Evolutionary conservation across 1,140 invertebrate genomes (phyloP).

Genomic region (Gonioctena quinquepunctata): DNA sequence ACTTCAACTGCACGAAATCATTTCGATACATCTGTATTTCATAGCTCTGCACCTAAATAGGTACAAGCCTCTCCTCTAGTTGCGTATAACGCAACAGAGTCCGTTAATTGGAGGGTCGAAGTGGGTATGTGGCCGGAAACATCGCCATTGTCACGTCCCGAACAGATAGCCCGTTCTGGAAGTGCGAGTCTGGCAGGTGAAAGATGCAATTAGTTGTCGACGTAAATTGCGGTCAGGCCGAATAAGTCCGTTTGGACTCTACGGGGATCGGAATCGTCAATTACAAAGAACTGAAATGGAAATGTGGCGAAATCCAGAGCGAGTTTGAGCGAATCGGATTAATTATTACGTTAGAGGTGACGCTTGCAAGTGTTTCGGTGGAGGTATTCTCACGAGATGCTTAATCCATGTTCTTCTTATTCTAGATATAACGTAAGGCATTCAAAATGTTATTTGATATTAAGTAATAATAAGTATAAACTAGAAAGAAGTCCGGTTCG

Average conservation of each 20-base stretch:
- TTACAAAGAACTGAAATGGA: not conserved
- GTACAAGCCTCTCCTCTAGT: too few species aligned
- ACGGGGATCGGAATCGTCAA: not conserved
- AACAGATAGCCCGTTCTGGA: slow-evolving; percentile 29
- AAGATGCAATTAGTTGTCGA: slow-evolving; percentile 14
- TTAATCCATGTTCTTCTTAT: too few species aligned
- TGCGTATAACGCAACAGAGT: slow-evolving; percentile 26
- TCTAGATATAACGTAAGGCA: too few species aligned
- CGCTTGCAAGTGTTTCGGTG: not conserved
- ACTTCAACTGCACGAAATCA: too few species aligned
- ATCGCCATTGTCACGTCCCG: slow-evolving; percentile 33
- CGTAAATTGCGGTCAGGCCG: not conserved
- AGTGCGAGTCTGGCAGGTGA: slow-evolving; percentile 20
- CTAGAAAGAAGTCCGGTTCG: too few species aligned
- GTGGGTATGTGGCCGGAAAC: slow-evolving; percentile 29
- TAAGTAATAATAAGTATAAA: too few species aligned
- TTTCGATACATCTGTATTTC: too few species aligned
- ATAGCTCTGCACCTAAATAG: too few species aligned
- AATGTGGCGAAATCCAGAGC: not conserved
- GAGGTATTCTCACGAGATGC: too few species aligned
- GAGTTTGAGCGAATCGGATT: not conserved
- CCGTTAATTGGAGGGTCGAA: slow-evolving; percentile 33
- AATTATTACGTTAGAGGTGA: not conserved
- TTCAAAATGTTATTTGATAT: too few species aligned
- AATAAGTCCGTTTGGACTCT: not conserved